Base-by-base conservation (phyloP, 2,888 invertebrate genomes). In the Sinodicranocentrus sp. region DNA sequence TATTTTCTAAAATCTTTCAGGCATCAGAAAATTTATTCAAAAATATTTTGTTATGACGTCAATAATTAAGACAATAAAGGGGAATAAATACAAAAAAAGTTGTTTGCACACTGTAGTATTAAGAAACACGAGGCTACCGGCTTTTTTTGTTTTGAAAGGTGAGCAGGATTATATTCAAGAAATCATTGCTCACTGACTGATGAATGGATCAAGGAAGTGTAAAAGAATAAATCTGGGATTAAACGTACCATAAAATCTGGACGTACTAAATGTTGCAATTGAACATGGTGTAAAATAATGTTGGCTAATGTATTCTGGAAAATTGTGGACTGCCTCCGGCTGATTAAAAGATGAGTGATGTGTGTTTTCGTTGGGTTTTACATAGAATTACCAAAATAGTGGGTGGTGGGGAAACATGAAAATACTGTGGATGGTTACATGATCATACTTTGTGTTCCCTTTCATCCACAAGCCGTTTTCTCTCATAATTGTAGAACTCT, bases 31-130 rank as follows among this genome's bases (percentile, higher is more conserved):
- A 15, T n/a, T 3, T 48, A 48, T 10, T n/a, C n/a, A n/a, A n/a
- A 48, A 48, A n/a, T 48, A 10, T 48, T 48, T 48, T 48, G 13
- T n/a, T 48, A 48, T n/a, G 48, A 48, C 48, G 48, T 48, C 48
- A 48, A 48, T 48, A 48, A 48, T 48, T n/a, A 48, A 10, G 48
- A 48, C n/a, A 48, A 5, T 6, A 10, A 10, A n/a, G n/a, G 48
- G n/a, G 3, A n/a, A 48, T n/a, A 15, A n/a, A n/a, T 48, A n/a
- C n/a, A 48, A 48, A 48, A 48, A 48, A n/a, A n/a, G 15, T 10
- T 48, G 48, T 48, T n/a, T 10, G 48, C n/a, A 48, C 15, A 15
- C 48, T n/a, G n/a, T n/a, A 48, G 48, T n/a, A 48, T n/a, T 15
- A n/a, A n/a, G 48, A 48, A 48, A 2, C n/a, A n/a, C 13, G 48